Percentiles rank a stretch among this genome's conserved stretches.
These are phyloP conservation scores for Acanthornis magna DNA, from an alignment of 2,797 vertebrate species.

Conservation along the genomic window DNA sequence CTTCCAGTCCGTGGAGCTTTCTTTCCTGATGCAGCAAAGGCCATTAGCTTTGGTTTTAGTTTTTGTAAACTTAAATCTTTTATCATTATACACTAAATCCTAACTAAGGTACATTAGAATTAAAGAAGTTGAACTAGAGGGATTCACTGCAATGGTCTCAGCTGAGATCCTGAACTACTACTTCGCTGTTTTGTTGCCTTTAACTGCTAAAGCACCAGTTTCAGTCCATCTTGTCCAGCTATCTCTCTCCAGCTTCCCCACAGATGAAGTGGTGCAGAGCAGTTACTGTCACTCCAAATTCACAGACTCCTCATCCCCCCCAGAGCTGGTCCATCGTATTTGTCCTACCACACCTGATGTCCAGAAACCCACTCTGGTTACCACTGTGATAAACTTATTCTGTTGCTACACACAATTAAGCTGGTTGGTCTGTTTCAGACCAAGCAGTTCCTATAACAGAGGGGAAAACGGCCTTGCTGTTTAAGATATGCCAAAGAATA, in stretches of 20 bases:
- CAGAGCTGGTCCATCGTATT: neutral
- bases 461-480: neutral
- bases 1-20: rapidly evolving
- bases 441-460: neutral
- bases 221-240: neutral
- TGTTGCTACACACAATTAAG: neutral
- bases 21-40: neutral
- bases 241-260: neutral
- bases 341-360: rapidly evolving
- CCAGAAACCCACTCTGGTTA: neutral
- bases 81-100: too few relatives aligned
- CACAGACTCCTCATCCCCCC: neutral
- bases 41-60: too few relatives aligned
- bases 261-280: rapidly evolving
- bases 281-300: rapidly evolving
- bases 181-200: too few relatives aligned
- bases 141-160: too few relatives aligned
- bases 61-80: neutral
- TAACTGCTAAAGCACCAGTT: too few relatives aligned
- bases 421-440: neutral
- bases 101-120: neutral
- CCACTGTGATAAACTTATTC: neutral
- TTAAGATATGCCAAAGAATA: neutral
- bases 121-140: neutral
- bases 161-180: rapidly evolving